Evolutionary conservation across 2,797 vertebrate genomes (phyloP).

Genomic region (Huso huso): DNA sequence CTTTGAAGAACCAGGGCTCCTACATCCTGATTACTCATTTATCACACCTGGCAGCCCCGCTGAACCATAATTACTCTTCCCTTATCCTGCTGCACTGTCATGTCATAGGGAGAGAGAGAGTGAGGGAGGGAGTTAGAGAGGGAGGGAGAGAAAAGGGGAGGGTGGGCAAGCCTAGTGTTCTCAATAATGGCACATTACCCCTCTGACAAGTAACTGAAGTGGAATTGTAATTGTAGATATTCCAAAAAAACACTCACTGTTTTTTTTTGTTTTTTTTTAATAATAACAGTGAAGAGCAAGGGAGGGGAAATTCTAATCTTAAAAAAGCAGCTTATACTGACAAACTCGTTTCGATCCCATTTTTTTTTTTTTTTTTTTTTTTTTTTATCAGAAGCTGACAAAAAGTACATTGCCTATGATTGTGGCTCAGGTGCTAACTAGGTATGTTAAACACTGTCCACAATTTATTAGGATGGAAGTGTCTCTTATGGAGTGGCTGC

Average conservation of each 20-base stretch:
- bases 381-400: neutral
- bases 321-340: slow-evolving; percentile 35
- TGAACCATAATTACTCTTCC: slow-evolving; percentile 99
- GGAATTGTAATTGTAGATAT: slow-evolving; percentile 69
- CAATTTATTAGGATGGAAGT: too few relatives aligned
- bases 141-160: slow-evolving; percentile 27
- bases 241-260: slow-evolving; percentile 34
- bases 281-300: slow-evolving; percentile 35
- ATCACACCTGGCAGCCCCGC: slow-evolving; percentile 99
- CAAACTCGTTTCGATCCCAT: slow-evolving; percentile 21
- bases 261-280: slow-evolving; percentile 27
- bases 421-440: too few relatives aligned
- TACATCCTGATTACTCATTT: slow-evolving; percentile 98
- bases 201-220: slow-evolving; percentile 66
- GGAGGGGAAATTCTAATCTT: slow-evolving; percentile 50
- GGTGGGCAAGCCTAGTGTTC: slow-evolving; percentile 50
- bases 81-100: slow-evolving; percentile 96
- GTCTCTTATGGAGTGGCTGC: too few relatives aligned
- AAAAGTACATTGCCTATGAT: too few relatives aligned
- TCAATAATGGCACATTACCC: slow-evolving; percentile 68
- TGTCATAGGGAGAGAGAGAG: slow-evolving; percentile 61
- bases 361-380: neutral
- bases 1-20: slow-evolving; percentile 90
- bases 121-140: too few relatives aligned
- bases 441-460: too few relatives aligned